Conservation (phyloP, 2,113 vertebrate species). For the Pachyramphus minor region DNA sequence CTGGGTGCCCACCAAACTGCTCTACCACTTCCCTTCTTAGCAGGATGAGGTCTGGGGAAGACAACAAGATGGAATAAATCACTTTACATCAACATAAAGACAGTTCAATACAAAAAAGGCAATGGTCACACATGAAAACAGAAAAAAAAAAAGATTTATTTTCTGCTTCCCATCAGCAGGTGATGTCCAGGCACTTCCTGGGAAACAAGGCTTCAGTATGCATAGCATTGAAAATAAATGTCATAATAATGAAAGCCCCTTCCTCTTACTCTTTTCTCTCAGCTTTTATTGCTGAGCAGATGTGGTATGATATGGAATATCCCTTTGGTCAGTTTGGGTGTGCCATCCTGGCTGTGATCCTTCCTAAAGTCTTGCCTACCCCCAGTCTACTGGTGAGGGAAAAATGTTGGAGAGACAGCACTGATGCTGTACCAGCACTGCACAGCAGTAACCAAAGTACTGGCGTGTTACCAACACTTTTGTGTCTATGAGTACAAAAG, state of each 20-base stretch:
- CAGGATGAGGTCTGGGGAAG: background rate
- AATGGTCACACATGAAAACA: background rate
- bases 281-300: background rate
- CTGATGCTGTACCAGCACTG: background rate
- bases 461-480: background rate
- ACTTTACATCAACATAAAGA: background rate
- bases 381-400: too few relatives aligned
- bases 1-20: background rate
- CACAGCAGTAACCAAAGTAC: background rate
- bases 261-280: background rate
- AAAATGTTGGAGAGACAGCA: too few relatives aligned
- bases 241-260: background rate
- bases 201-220: background rate
- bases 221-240: background rate
- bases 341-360: too few relatives aligned
- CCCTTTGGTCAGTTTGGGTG: background rate
- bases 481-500: background rate
- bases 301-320: too few relatives aligned
- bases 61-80: background rate
- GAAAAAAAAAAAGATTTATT: background rate
- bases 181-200: too few relatives aligned
- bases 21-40: background rate
- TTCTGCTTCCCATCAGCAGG: background rate
- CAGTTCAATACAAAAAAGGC: background rate
- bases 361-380: background rate